Conservation (phyloP, 2,113 vertebrate genomes). For the Platanista minor region DNA sequence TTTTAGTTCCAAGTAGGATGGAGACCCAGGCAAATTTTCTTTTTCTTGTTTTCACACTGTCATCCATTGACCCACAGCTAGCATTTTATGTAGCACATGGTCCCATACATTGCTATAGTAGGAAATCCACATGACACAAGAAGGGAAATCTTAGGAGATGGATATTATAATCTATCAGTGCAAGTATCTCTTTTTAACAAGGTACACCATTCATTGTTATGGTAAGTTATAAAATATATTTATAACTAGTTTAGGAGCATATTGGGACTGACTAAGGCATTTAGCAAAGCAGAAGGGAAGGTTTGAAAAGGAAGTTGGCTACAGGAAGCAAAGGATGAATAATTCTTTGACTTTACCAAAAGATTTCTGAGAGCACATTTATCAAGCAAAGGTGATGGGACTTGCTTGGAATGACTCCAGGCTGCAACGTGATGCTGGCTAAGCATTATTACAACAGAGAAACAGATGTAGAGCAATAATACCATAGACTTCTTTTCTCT, state of each 20-base stretch:
- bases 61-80: neutral
- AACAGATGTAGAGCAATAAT: neutral
- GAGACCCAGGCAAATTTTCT: neutral
- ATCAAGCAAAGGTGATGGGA: neutral
- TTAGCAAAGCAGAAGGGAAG: constrained; percentile 16
- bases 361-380: constrained; percentile 28
- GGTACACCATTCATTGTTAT: neutral
- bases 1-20: neutral
- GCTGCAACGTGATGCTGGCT: neutral
- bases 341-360: constrained; percentile 18
- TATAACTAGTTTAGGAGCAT: neutral
- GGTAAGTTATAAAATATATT: constrained; percentile 3
- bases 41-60: neutral
- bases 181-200: constrained; percentile 8
- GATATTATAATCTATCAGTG: neutral
- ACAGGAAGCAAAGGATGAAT: constrained; percentile 38
- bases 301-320: constrained; percentile 31
- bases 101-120: neutral
- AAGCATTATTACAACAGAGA: neutral
- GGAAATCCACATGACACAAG: neutral
- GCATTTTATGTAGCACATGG: neutral
- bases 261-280: neutral
- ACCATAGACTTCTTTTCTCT: neutral
- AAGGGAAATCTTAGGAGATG: neutral
- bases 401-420: constrained; percentile 30